phyloP scores from a whole-genome alignment of 2,888 invertebrate genomes.

The Perizoma flavofasciatum region DNA sequence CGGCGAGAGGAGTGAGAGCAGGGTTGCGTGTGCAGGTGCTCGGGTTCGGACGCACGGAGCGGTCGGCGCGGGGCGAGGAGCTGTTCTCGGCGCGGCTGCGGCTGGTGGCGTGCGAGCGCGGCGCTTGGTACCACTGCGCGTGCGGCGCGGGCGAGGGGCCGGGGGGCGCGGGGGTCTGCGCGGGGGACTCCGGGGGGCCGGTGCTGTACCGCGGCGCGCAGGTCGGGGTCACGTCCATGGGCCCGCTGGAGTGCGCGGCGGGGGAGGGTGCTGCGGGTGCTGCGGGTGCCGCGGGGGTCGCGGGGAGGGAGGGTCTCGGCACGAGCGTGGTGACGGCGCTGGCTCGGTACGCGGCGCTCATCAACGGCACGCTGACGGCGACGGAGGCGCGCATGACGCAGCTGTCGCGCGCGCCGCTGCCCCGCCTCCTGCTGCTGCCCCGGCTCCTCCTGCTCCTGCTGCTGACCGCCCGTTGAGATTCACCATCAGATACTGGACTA shows the following conservation, averaged over 20 bases:
- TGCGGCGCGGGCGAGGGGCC: constrained; percentile 48
- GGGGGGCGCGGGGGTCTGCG: constrained; percentile 59
- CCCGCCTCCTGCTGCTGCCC: constrained; percentile 1
- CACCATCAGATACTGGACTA: neutral
- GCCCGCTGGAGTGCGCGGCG: constrained; percentile 33
- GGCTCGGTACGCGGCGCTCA: constrained; percentile 55
- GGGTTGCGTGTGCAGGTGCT: constrained; percentile 50
- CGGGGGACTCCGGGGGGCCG: constrained; percentile 75
- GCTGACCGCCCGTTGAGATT: neutral
- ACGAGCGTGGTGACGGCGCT: constrained; percentile 71
- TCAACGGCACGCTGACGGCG: constrained; percentile 62
- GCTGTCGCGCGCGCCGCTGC: constrained; percentile 16
- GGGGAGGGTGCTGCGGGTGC: constrained; percentile 43
- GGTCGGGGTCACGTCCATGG: constrained; percentile 41
- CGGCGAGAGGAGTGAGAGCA: neutral
- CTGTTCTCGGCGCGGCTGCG: constrained; percentile 57
- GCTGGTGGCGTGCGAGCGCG: constrained; percentile 57
- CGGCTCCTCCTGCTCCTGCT: constrained; percentile 11
- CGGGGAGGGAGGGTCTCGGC: constrained; percentile 67
- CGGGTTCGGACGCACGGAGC: constrained; percentile 69
- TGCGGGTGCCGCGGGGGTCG: constrained; percentile 66
- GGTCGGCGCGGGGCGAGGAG: constrained; percentile 54
- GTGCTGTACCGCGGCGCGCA: constrained; percentile 54
- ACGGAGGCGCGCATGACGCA: constrained; percentile 54
- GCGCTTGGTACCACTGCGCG: constrained; percentile 58